These are phyloP conservation scores for Apeira syringaria DNA, from an alignment of 2,888 invertebrate species.

Conservation along the genomic window DNA sequence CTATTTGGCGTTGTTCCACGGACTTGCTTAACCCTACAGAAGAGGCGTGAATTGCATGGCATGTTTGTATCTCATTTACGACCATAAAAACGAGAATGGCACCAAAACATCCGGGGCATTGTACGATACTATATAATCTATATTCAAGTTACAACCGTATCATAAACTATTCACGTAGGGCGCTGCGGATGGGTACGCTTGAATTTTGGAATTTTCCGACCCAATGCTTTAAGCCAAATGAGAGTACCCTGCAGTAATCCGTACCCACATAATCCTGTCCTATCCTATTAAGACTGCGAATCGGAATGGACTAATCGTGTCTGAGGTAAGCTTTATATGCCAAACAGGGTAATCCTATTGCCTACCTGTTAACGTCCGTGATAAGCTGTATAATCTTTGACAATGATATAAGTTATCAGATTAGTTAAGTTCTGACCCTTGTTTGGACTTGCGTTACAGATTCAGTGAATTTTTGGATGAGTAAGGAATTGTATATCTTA, in stretches of 20 bases:
- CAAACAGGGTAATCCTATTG: slow-evolving; percentile 35
- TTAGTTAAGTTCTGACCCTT: no score
- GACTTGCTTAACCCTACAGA: no score
- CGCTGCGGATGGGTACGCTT: slow-evolving; percentile 31
- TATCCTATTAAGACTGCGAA: slow-evolving; percentile 43
- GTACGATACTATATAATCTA: slow-evolving; percentile 14
- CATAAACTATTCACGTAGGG: slow-evolving; percentile 44
- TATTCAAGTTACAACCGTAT: slow-evolving; percentile 30
- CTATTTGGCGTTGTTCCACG: no score
- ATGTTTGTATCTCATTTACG: no score
- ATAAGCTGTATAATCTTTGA: slow-evolving; percentile 9
- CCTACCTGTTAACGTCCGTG: slow-evolving; percentile 17
- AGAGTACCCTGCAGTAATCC: slow-evolving; percentile 39
- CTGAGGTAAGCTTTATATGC: slow-evolving; percentile 41
- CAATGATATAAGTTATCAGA: not conserved
- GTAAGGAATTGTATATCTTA: no score
- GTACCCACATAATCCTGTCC: slow-evolving; percentile 39
- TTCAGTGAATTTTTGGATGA: no score
- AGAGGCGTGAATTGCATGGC: no score
- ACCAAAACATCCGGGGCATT: slow-evolving; percentile 8
- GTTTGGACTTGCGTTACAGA: no score
- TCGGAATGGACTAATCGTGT: slow-evolving; percentile 54
- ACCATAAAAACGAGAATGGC: not conserved
- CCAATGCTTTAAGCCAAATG: slow-evolving; percentile 56
- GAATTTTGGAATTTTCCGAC: slow-evolving; percentile 52